These are phyloP conservation scores for Ryuthela nishihirai DNA, from an alignment of 2,888 invertebrate species.

Conservation along the genomic window DNA sequence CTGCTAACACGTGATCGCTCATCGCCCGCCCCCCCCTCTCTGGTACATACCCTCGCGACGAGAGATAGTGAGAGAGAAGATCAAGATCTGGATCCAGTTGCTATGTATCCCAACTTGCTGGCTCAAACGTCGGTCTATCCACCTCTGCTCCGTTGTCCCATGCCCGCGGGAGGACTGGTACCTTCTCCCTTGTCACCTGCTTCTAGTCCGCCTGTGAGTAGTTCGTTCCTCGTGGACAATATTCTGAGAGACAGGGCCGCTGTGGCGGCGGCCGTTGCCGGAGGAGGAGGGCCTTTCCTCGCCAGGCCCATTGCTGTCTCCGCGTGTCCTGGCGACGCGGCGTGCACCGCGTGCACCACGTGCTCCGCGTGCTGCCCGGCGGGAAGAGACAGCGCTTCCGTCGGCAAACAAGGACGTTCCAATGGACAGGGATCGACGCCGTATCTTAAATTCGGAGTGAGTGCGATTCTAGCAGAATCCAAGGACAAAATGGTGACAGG, in stretches of 20 bases:
- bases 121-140: constrained; percentile 30
- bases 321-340: constrained; percentile 15
- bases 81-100: not conserved
- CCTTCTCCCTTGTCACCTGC: constrained; percentile 25
- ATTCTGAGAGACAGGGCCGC: constrained; percentile 39
- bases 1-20: not conserved
- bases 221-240: constrained; percentile 42
- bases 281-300: constrained; percentile 16
- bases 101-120: constrained; percentile 32
- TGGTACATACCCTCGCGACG: not conserved
- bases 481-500: constrained; percentile 32
- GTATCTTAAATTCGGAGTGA: constrained; percentile 77
- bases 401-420: constrained; percentile 12
- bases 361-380: constrained; percentile 15
- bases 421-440: constrained; percentile 11
- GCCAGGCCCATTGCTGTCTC: constrained; percentile 37
- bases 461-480: constrained; percentile 64
- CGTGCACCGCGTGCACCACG: constrained; percentile 24
- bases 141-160: constrained; percentile 22
- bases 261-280: constrained; percentile 25
- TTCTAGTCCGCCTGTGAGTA: constrained; percentile 19
- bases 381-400: not conserved
- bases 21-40: not conserved
- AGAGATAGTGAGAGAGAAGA: not conserved
- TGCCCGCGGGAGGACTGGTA: constrained; percentile 11